Percentiles rank a stretch among this genome's conserved stretches.
Conservation (phyloP, 2,113 vertebrate genomes). For the Callithrix jacchus region DNA sequence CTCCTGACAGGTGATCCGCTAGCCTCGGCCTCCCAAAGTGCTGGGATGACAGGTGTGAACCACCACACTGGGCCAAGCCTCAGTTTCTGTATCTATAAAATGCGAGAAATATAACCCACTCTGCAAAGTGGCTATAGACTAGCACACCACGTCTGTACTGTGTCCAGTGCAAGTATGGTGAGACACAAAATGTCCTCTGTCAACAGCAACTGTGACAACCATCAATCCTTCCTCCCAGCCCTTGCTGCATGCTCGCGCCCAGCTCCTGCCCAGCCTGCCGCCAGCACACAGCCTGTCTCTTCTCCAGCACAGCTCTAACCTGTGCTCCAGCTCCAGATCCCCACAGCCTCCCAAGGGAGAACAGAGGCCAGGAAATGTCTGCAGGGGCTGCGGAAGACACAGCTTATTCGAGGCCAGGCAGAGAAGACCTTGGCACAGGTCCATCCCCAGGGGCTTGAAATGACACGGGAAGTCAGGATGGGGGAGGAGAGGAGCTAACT, state of each 20-base stretch:
- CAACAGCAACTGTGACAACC: neutral
- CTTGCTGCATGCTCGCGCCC: neutral
- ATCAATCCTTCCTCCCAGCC: neutral
- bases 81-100: conserved; percentile 25
- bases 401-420: neutral
- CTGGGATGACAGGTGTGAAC: too few relatives aligned
- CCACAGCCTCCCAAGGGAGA: neutral
- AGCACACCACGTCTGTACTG: accelerated
- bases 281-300: neutral
- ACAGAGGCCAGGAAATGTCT: neutral
- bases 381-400: neutral
- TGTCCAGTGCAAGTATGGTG: neutral
- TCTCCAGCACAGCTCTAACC: neutral
- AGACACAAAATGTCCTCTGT: neutral
- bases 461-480: neutral
- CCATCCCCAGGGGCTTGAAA: neutral
- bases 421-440: neutral
- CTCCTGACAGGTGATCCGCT: too few relatives aligned
- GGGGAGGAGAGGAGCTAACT: neutral
- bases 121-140: neutral
- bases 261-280: neutral
- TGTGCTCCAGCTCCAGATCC: neutral
- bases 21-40: too few relatives aligned
- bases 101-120: neutral
- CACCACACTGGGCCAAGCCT: neutral